Evolutionary conservation across 92 coral and sea anemone genomes (phyloP).

Genomic region (Anthopleura xanthogrammica): DNA sequence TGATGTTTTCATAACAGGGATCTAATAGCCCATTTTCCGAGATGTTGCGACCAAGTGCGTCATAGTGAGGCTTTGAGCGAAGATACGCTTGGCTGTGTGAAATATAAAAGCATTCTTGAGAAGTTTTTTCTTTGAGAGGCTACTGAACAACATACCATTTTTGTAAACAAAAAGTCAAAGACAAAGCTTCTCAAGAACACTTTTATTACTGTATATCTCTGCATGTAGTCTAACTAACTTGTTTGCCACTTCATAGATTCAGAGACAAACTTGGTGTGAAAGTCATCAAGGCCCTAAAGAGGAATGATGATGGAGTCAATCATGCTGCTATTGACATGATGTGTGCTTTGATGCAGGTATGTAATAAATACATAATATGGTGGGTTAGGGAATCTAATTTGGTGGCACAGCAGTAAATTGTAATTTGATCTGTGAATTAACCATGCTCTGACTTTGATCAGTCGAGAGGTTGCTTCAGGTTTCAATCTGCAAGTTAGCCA

Average conservation of each 20-base stretch:
- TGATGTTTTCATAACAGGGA: neutral
- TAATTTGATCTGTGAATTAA: too few species aligned
- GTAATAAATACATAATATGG: neutral
- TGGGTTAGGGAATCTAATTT: too few species aligned
- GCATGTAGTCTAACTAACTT: neutral
- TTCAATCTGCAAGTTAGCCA: too few species aligned
- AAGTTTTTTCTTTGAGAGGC: neutral
- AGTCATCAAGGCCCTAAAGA: conserved; percentile 93
- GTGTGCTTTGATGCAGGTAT: conserved; percentile 98
- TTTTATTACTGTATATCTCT: too few species aligned
- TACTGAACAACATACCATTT: too few species aligned
- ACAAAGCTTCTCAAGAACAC: too few species aligned
- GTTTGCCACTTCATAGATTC: conserved; percentile 44
- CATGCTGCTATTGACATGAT: conserved; percentile 97
- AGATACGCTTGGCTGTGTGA: neutral
- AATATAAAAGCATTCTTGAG: neutral
- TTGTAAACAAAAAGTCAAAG: too few species aligned
- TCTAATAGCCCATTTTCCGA: neutral
- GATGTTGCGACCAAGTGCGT: too few species aligned
- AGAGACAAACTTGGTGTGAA: conserved; percentile 96
- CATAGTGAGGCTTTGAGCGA: too few species aligned
- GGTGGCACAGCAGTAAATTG: too few species aligned
- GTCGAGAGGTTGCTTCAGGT: too few species aligned
- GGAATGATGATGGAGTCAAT: conserved; percentile 90
- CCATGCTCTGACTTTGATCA: too few species aligned